Evolutionary conservation across 2,113 vertebrate species (phyloP).

Genomic region (Bubo blakistoni): DNA sequence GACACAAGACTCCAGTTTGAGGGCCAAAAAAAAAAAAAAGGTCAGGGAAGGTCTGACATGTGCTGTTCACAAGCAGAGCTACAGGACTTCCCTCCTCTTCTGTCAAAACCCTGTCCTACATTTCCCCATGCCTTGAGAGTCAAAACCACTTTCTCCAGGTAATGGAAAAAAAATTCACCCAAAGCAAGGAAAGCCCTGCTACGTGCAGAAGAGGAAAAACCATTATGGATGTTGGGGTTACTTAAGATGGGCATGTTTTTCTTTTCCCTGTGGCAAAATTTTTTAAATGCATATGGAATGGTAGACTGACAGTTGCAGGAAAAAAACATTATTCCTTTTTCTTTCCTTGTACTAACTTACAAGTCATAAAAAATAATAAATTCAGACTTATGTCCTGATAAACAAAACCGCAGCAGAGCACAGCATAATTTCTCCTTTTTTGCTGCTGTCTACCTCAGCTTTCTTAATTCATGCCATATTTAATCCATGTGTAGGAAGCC

Average conservation of each 20-base stretch:
- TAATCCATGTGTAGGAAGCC: conserved; percentile 9
- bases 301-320: neutral
- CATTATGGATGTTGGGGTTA: neutral
- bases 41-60: neutral
- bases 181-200: neutral
- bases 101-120: neutral
- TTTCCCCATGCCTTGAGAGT: neutral
- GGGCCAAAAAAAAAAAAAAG: neutral
- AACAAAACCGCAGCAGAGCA: neutral
- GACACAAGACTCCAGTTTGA: neutral
- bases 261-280: conserved; percentile 6
- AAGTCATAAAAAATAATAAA: conserved; percentile 44
- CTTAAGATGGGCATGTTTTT: neutral
- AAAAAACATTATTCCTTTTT: neutral
- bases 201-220: neutral
- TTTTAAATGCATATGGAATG: neutral
- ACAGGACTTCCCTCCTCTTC: neutral
- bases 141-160: neutral
- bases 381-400: conserved; percentile 22
- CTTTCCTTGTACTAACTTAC: neutral
- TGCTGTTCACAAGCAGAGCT: neutral
- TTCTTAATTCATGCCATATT: conserved; percentile 45
- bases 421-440: neutral
- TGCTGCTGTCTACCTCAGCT: neutral
- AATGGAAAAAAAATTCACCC: neutral